phyloP scores from a whole-genome alignment of 2,113 vertebrate genomes.

The Ia io region DNA sequence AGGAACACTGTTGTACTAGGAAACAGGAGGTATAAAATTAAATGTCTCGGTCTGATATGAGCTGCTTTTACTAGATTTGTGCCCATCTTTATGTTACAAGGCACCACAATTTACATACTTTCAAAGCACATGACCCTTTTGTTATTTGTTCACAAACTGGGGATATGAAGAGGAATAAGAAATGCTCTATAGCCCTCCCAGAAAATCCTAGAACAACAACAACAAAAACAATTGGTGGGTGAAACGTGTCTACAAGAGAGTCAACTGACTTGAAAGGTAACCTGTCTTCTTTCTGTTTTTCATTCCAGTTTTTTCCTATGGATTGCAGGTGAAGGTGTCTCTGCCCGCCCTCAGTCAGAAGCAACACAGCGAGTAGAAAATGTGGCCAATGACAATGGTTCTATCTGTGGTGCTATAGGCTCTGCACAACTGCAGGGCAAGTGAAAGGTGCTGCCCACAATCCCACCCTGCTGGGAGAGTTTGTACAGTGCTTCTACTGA shows the following conservation, averaged over 20 bases:
- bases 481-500: neutral
- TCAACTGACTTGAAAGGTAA: conserved; percentile 24
- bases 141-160: conserved; percentile 7
- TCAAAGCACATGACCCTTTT: neutral
- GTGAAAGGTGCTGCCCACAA: neutral
- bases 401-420: neutral
- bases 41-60: neutral
- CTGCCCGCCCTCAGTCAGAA: neutral
- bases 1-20: neutral
- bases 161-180: neutral
- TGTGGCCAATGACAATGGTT: neutral
- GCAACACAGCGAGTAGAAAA: neutral
- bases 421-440: neutral
- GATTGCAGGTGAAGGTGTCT: neutral
- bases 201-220: conserved; percentile 28
- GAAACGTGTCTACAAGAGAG: neutral
- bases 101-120: neutral
- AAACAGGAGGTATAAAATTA: neutral
- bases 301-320: neutral
- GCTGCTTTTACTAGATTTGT: neutral
- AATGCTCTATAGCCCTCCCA: neutral
- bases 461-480: neutral
- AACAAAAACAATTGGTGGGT: neutral
- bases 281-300: neutral
- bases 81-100: neutral